These are phyloP conservation scores for Orientallactaga bullata DNA, from an alignment of 2,113 vertebrate species.

Conservation along the genomic window DNA sequence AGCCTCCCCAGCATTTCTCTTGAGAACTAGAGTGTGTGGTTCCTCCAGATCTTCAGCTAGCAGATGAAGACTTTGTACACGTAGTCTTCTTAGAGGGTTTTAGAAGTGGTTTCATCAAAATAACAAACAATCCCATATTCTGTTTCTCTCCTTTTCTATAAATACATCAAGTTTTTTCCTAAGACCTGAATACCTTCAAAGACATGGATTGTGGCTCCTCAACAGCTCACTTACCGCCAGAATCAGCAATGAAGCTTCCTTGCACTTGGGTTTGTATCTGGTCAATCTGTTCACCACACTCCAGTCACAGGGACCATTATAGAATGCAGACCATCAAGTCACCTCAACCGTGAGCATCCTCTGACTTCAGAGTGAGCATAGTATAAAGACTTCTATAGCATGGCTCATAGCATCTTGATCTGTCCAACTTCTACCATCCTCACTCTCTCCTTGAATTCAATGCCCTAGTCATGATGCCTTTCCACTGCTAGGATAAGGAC, in stretches of 20 bases:
- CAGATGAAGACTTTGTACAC: neutral
- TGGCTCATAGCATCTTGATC: neutral
- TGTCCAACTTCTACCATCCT: too few species aligned
- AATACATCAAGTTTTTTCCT: neutral
- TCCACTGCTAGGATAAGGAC: neutral
- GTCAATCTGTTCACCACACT: neutral
- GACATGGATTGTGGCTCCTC: neutral
- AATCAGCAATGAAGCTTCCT: neutral
- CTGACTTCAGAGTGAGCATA: neutral
- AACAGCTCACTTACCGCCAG: neutral
- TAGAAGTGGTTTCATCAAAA: slow-evolving; percentile 6
- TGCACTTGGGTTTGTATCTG: neutral
- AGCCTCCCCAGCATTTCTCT: neutral
- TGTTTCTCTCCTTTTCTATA: neutral
- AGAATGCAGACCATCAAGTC: neutral
- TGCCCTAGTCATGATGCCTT: neutral
- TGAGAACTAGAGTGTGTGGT: neutral
- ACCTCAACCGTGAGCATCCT: neutral
- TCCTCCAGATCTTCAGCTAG: neutral
- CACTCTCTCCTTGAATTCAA: neutral
- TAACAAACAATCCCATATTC: neutral
- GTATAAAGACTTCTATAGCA: neutral
- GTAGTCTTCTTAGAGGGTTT: neutral
- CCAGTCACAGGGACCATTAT: neutral
- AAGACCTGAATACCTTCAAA: too few species aligned